A percentile compares a stretch with the other conserved stretches of the same genome.
Evolutionary conservation across 2,888 invertebrate genomes (phyloP).

Genomic region (Hemistola chrysoprasaria): DNA sequence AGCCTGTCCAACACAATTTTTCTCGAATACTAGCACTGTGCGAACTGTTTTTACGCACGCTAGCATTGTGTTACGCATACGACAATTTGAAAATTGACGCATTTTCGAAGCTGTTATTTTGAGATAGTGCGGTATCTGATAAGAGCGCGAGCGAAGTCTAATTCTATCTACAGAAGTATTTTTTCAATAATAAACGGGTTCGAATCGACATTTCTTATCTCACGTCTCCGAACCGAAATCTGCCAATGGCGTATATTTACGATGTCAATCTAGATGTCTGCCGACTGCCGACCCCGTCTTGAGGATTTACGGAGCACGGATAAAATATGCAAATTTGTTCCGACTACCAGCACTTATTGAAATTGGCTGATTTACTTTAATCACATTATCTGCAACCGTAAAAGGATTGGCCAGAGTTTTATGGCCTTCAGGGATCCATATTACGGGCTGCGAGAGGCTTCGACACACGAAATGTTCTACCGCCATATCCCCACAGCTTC

Average conservation of each 20-base stretch:
- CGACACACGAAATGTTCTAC: conserved; percentile 20
- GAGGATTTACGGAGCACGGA: conserved; percentile 59
- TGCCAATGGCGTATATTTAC: conserved; percentile 61
- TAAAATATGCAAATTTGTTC: conserved; percentile 74
- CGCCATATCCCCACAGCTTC: conserved; percentile 21
- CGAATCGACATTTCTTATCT: conserved; percentile 13
- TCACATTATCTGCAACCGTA: conserved; percentile 60
- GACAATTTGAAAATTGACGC: too few species aligned
- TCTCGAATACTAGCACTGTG: too few species aligned
- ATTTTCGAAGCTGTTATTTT: too few species aligned
- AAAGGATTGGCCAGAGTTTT: conserved; percentile 59
- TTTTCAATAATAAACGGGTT: not conserved
- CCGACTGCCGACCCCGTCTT: conserved; percentile 42
- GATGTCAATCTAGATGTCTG: conserved; percentile 63
- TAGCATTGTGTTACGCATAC: too few species aligned
- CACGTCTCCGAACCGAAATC: conserved; percentile 39
- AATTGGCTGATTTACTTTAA: conserved; percentile 78
- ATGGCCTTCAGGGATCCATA: conserved; percentile 36
- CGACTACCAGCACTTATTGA: conserved; percentile 72
- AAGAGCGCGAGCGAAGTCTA: too few species aligned
- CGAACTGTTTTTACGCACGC: too few species aligned
- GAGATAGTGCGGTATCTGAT: too few species aligned
- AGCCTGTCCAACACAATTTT: too few species aligned
- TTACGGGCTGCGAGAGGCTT: conserved; percentile 25
- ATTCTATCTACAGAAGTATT: too few species aligned